Percentiles rank a stretch among this genome's conserved stretches.
Evolutionary conservation across 1,140 invertebrate genomes (phyloP).

Genomic region (Trichomalopsis sarcophagae): DNA sequence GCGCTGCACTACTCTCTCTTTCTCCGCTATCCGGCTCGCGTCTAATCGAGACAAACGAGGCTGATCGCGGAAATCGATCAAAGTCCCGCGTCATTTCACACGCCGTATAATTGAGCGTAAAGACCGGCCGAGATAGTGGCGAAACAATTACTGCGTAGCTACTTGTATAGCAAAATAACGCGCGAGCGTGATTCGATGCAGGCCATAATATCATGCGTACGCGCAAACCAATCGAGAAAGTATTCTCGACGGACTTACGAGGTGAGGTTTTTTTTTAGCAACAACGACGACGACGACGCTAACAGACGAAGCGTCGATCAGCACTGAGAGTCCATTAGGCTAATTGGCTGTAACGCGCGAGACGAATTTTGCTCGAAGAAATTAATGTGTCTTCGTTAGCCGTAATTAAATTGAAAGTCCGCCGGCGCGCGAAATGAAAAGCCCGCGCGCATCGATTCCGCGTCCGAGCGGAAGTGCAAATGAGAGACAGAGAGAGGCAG

Average conservation of each 20-base stretch:
- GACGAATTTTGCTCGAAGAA: not conserved
- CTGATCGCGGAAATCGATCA: constrained; percentile 18
- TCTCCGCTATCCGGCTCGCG: not conserved
- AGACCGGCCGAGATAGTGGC: not conserved
- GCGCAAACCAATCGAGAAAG: constrained; percentile 31
- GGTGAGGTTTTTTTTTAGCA: too few relatives aligned
- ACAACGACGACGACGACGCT: not conserved
- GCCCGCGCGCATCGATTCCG: not conserved
- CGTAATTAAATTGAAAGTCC: not conserved
- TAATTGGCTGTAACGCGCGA: not conserved
- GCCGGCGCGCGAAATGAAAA: not conserved
- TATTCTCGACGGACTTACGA: not conserved
- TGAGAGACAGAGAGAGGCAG: not conserved
- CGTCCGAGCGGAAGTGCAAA: constrained; percentile 19
- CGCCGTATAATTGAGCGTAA: not conserved
- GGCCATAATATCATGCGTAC: too few relatives aligned
- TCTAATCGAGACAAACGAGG: constrained; percentile 43
- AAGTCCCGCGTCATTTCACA: constrained; percentile 23
- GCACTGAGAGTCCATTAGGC: not conserved
- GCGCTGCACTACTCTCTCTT: constrained; percentile 3
- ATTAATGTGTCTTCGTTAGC: not conserved
- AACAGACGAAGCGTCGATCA: not conserved
- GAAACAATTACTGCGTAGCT: not conserved
- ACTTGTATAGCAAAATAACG: constrained; percentile 7
- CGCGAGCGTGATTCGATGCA: not conserved